Evolutionary conservation across 1,140 invertebrate species (phyloP).

Genomic region (Camponotus pennsylvanicus): DNA sequence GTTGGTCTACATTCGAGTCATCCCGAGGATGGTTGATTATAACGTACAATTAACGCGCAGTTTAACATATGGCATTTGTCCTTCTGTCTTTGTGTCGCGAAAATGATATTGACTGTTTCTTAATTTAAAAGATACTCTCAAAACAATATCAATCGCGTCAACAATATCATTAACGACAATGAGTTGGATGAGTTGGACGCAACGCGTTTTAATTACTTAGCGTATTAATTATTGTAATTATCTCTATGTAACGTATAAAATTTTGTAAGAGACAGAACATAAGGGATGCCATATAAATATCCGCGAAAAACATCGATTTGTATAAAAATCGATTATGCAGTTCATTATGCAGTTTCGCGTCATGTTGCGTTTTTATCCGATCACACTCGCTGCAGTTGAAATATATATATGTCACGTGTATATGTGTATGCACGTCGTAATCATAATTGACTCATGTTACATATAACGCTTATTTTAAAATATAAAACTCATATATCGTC

Average conservation of each 20-base stretch:
- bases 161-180: neutral
- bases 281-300: neutral
- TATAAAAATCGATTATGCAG: neutral
- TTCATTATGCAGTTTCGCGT: neutral
- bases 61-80: neutral
- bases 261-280: neutral
- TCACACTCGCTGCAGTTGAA: neutral
- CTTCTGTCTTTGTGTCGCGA: neutral
- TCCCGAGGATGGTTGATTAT: constrained; percentile 2
- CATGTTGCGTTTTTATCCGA: neutral
- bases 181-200: neutral
- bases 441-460: constrained; percentile 10
- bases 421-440: neutral
- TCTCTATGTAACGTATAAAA: neutral
- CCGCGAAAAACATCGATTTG: neutral
- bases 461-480: neutral
- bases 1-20: constrained; percentile 14
- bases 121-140: constrained; percentile 19
- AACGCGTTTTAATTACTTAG: constrained; percentile 15
- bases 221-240: neutral
- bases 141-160: neutral
- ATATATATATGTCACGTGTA: neutral
- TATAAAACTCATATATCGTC: neutral
- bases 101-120: neutral
- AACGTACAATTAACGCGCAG: constrained; percentile 6